Base-by-base conservation (phyloP, 1,140 invertebrate genomes). In the Macrobrachium rosenbergii region DNA sequence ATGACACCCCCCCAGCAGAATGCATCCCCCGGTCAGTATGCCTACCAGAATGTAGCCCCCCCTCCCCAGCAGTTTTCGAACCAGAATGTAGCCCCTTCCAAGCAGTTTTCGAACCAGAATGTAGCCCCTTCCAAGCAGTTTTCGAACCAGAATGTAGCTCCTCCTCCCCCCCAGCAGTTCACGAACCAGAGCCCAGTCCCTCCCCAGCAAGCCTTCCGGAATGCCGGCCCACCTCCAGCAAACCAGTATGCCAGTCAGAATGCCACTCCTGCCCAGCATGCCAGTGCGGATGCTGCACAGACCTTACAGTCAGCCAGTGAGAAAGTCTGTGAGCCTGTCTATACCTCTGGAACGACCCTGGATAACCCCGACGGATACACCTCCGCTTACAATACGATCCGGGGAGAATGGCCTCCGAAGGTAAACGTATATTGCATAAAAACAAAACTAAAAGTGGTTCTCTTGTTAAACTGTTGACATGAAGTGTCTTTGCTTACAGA, bases 401-500 rank as follows among this genome's bases (percentile, higher is more conserved):
- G 60, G 23, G 81, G 81, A 59, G 81, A 82, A 28, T 82, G 81
- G 81, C 81, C 81, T 19, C 81, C 81, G 5, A 82, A 82, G 81
- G 81, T 82, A 82, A 82, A 23, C 43, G 23, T 28, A 58, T 11
- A 17, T 45, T 45, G 17, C 45, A n/a, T 58, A 58, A 45, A 58
- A 45, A 23, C 19, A 28, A 16, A n/a, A 45, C 28, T 82, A 52
- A 52, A 12, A 52, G 52, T 52, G 12, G 6, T 52, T 52, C 45
- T 10, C 7, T 52, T 8, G 52, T 12, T 52, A 52, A 52, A 52
- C 52, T 12, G 2, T 52, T 0, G 7, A 52, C 8, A 2, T 52
- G 6, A 52, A 52, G 7, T 52, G 52, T 52, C 52, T 52, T 52
- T 12, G 7, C 52, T 52, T 52, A 10, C 7, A 12, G 2, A 52